Base-by-base conservation (phyloP, 2,113 vertebrate genomes). In the Pseudois nayaur region DNA sequence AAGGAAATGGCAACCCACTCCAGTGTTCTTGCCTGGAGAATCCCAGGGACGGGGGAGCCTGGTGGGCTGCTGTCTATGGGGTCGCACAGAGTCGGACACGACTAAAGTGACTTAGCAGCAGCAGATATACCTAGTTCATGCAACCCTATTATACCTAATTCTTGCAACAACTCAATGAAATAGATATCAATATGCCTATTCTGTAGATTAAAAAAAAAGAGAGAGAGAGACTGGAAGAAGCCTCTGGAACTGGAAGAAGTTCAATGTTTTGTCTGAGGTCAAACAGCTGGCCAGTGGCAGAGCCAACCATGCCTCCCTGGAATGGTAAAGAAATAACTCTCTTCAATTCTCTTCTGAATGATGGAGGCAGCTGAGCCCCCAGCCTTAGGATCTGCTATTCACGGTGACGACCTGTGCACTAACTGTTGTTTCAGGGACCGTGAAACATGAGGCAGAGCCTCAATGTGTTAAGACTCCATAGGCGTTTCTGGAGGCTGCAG, bases 361-460 rank as follows among this genome's bases (percentile, higher is more conserved):
- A 21, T 27, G 76, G 89, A 89, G 57, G 54, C 29, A 62, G 79
- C 54, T 76, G 71, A 96, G 36, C 25, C 6, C 43, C 78, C 2
- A 17, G 11, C 57, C 82, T 95, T 48, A 40, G 55, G 86, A 74
- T 94, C 93, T 97, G 94, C 31, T 87, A 54, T 78, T 96, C 96
- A 92, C 48, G 90, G 93, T 31, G 74, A 94, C 93, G 96, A 87
- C 57, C 76, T 94, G 86, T 87, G 85, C 57, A 85, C 54, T 91
- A 64, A 93, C 78, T 95, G 94, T 95, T 64, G 45, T 94, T 98
- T 95, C 25, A 71, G 71, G 52, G 95, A 48, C 97, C 43, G 40
- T 91, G 92, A 95, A 92, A 95, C 43, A 25, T 60, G 87, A 96
- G 82, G 91, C 19, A 60, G 86, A 95, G 48, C 19, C 13, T 97